These are phyloP conservation scores for Drosophila teissieri DNA, from an alignment of 1,140 invertebrate species.

Conservation along the genomic window DNA sequence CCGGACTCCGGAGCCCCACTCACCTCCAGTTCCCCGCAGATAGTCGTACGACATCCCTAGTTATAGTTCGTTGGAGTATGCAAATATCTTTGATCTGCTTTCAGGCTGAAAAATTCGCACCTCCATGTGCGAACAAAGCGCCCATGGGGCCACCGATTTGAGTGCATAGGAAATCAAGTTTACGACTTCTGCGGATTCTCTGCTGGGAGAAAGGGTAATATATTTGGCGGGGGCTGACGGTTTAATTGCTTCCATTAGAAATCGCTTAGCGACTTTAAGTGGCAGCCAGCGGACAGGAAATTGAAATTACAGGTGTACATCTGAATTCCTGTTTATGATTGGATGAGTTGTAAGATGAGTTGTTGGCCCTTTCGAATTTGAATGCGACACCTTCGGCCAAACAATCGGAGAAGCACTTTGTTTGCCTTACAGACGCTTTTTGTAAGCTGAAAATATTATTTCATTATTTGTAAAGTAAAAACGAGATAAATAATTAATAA, in stretches of 20 bases:
- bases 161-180: slow-evolving; percentile 55
- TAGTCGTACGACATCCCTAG: slow-evolving; percentile 8
- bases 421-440: slow-evolving; percentile 15
- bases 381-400: slow-evolving; percentile 43
- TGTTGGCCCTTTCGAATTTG: slow-evolving; percentile 7
- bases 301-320: slow-evolving; percentile 52
- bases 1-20: not conserved
- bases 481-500: slow-evolving; percentile 72
- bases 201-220: not conserved
- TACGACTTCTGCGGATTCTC: slow-evolving; percentile 39
- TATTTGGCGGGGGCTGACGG: slow-evolving; percentile 12
- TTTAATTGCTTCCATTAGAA: slow-evolving; percentile 79
- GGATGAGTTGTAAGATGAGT: not conserved
- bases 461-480: slow-evolving; percentile 55
- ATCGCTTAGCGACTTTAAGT: slow-evolving; percentile 63
- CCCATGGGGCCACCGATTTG: slow-evolving; percentile 28
- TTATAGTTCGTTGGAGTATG: slow-evolving; percentile 37
- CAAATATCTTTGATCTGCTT: slow-evolving; percentile 79
- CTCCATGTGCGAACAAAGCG: slow-evolving; percentile 60
- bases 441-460: slow-evolving; percentile 36
- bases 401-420: slow-evolving; percentile 38
- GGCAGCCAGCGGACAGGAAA: slow-evolving; percentile 23
- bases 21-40: slow-evolving; percentile 1
- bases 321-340: slow-evolving; percentile 34
- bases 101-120: slow-evolving; percentile 71